These are phyloP conservation scores for Microtus montanus DNA, from an alignment of 2,113 vertebrate genomes.

Conservation along the genomic window DNA sequence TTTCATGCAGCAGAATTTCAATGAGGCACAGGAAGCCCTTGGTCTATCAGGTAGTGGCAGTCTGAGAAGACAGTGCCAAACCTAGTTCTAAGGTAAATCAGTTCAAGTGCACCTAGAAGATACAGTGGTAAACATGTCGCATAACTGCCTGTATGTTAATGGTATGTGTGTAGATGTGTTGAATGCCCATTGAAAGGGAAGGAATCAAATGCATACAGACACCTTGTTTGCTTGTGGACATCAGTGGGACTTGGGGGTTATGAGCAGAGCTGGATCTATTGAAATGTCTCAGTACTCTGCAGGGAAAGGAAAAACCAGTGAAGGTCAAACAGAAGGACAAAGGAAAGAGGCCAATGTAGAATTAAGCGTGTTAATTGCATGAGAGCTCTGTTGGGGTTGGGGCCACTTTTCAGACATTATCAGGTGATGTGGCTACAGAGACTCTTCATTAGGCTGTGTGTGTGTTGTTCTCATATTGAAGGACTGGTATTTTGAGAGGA, in stretches of 20 bases:
- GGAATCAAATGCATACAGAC: background rate
- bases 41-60: background rate
- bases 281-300: accelerated
- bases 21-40: background rate
- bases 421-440: background rate
- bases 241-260: no score
- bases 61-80: background rate
- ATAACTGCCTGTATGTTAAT: background rate
- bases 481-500: background rate
- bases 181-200: background rate
- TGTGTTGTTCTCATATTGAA: background rate
- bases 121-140: background rate
- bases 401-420: background rate
- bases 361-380: background rate
- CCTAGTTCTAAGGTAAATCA: background rate
- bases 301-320: background rate
- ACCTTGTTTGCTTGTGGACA: background rate
- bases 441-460: background rate
- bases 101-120: background rate
- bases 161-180: background rate
- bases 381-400: background rate
- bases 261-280: background rate
- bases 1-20: background rate
- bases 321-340: background rate
- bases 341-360: background rate